A percentile compares a stretch with the other conserved stretches of the same genome.
Evolutionary conservation across 2,888 invertebrate genomes (phyloP).

Genomic region (Schizotus pectinicornis): DNA sequence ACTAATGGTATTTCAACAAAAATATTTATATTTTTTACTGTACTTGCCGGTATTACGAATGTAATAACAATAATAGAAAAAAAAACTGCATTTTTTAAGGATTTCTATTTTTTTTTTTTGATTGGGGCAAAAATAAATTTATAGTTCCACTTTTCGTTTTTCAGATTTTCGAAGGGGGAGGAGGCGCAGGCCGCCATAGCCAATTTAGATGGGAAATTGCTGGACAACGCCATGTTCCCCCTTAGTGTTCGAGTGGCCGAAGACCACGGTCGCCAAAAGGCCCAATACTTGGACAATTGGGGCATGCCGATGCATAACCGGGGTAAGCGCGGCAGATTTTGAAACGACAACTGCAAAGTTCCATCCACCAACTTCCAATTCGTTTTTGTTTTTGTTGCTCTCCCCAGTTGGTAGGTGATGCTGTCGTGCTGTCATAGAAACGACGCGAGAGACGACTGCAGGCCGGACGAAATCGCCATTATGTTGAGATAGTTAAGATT

Average conservation of each 20-base stretch:
- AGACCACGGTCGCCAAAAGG: constrained; percentile 84
- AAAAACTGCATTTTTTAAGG: too few species aligned
- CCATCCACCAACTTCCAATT: constrained; percentile 4
- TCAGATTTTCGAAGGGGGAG: constrained; percentile 83
- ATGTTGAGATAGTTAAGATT: neutral
- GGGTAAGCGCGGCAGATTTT: constrained; percentile 46
- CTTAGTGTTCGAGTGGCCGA: constrained; percentile 80
- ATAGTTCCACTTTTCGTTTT: neutral
- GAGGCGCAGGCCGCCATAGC: constrained; percentile 91
- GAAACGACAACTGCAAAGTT: constrained; percentile 7
- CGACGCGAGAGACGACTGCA: neutral
- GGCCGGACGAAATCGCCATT: neutral
- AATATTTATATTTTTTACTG: too few species aligned
- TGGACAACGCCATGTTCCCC: constrained; percentile 83
- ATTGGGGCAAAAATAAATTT: too few species aligned
- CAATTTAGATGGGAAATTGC: constrained; percentile 82
- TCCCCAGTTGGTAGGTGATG: neutral
- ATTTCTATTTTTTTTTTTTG: too few species aligned
- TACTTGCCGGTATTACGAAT: too few species aligned
- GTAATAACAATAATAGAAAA: too few species aligned
- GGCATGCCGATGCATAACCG: constrained; percentile 47
- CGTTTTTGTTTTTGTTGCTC: constrained; percentile 3
- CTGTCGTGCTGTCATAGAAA: too few species aligned
- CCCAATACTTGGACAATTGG: constrained; percentile 61
- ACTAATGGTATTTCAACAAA: too few species aligned